Conservation (phyloP, 2,797 vertebrate species). For the Tolypeutes matacus region DNA sequence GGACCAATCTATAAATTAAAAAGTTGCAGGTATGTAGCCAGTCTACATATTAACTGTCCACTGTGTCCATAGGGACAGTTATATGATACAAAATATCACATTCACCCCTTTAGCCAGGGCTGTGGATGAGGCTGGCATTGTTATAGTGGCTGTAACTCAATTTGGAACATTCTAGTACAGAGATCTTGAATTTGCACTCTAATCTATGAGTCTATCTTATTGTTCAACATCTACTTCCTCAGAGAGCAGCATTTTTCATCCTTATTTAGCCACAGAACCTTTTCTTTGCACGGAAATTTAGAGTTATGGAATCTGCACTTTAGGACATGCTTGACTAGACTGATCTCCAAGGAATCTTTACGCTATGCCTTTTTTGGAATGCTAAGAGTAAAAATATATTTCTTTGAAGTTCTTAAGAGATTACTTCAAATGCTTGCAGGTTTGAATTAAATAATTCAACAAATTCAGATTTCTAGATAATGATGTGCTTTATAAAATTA, state of each 20-base stretch:
- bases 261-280: not conserved
- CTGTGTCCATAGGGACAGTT: not conserved
- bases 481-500: not conserved
- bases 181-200: not conserved
- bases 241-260: not conserved
- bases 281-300: not conserved
- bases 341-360: not conserved
- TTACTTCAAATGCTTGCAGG: not conserved
- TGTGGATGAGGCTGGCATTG: not conserved
- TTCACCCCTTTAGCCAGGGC: not conserved
- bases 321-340: not conserved
- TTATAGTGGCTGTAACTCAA: not conserved
- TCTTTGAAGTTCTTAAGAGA: not conserved
- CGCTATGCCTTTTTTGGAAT: not conserved
- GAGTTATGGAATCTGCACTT: not conserved
- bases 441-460: not conserved
- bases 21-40: not conserved
- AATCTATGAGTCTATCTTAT: not conserved
- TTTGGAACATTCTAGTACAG: not conserved
- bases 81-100: not conserved
- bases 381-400: not conserved
- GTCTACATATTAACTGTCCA: not conserved
- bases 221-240: not conserved
- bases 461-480: slow-evolving; percentile 40
- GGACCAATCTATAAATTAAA: not conserved